Conservation (phyloP, 1,140 invertebrate genomes). For the Habropoda laboriosa region DNA sequence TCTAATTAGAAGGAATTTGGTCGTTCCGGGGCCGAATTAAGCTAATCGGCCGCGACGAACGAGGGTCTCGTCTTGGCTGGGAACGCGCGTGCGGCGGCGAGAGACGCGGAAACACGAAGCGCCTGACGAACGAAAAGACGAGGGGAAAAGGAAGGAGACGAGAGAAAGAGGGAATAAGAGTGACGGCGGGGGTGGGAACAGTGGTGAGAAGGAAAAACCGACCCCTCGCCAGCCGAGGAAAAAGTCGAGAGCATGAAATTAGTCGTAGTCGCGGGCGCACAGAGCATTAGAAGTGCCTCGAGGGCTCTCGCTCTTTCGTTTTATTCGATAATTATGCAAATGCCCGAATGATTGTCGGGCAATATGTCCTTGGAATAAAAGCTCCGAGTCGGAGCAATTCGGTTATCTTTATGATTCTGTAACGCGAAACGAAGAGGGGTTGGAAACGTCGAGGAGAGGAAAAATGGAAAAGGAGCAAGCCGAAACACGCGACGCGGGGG, state of each 20-base stretch:
- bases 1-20: conserved; percentile 77
- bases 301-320: conserved; percentile 61
- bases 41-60: conserved; percentile 64
- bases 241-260: conserved; percentile 73
- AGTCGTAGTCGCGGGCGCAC: conserved; percentile 67
- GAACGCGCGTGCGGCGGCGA: conserved; percentile 30
- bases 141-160: background rate
- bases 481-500: background rate
- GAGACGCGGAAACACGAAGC: conserved; percentile 23
- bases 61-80: conserved; percentile 37
- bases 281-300: conserved; percentile 47
- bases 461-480: conserved; percentile 46
- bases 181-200: background rate
- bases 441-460: conserved; percentile 50
- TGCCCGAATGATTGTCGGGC: conserved; percentile 80
- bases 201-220: conserved; percentile 12
- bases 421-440: conserved; percentile 35
- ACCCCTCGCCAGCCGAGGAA: conserved; percentile 55
- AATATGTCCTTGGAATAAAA: conserved; percentile 80
- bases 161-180: background rate
- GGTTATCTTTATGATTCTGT: conserved; percentile 80
- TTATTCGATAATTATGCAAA: conserved; percentile 82
- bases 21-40: conserved; percentile 69
- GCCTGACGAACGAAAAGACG: background rate
- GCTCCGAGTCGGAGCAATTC: conserved; percentile 76